Evolutionary conservation across 2,888 invertebrate genomes (phyloP).

Genomic region (Abscondita cerata): DNA sequence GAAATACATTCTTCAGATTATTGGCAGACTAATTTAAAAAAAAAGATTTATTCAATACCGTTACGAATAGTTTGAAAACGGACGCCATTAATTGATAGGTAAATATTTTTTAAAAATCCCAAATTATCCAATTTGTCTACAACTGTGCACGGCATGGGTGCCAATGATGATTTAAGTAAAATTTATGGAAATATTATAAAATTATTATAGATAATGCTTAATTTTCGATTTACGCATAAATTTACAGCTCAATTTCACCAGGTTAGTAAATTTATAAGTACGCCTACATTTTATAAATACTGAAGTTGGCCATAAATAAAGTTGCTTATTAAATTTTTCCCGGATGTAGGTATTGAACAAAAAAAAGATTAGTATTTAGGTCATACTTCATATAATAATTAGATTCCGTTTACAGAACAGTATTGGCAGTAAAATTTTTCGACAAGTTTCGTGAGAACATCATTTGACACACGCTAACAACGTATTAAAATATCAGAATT

Average conservation of each 20-base stretch:
- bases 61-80: conserved; percentile 4
- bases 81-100: conserved; percentile 3
- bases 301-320: too few species aligned
- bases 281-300: conserved; percentile 1
- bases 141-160: conserved; percentile 8
- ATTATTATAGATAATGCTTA: conserved; percentile 3
- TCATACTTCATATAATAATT: too few species aligned
- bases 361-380: too few species aligned
- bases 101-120: conserved; percentile 5
- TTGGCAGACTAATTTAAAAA: background rate
- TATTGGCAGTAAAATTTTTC: too few species aligned
- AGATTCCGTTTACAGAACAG: too few species aligned
- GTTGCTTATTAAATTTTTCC: too few species aligned
- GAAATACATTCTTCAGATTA: too few species aligned
- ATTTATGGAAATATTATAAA: conserved; percentile 8
- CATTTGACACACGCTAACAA: conserved; percentile 25
- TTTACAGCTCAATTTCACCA: conserved; percentile 17
- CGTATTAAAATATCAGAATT: conserved; percentile 19
- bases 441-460: conserved; percentile 15
- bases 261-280: conserved; percentile 2
- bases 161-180: conserved; percentile 1
- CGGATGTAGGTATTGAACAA: too few species aligned
- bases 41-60: background rate
- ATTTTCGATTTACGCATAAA: conserved; percentile 7
- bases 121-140: conserved; percentile 19